Percentiles rank a stretch among this genome's conserved stretches.
phyloP scores from a whole-genome alignment of 2,797 vertebrate genomes.

The Periophthalmus magnuspinnatus region DNA sequence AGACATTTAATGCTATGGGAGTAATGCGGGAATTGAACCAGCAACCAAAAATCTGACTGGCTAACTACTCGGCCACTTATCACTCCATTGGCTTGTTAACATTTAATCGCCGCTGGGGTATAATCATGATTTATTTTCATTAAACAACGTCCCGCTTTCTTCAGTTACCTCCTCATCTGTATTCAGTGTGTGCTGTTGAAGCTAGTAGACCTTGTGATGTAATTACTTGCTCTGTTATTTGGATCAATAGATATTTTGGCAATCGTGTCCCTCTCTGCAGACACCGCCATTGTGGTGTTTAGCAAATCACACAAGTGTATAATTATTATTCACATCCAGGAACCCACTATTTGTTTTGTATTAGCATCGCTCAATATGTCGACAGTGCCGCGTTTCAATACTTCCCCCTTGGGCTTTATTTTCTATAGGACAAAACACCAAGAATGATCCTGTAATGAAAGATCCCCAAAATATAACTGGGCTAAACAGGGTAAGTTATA shows the following conservation, averaged over 20 bases:
- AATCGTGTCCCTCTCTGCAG: not conserved
- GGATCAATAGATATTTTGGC: slow-evolving; percentile 17
- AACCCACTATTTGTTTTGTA: slow-evolving; percentile 6
- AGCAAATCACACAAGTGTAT: slow-evolving; percentile 10
- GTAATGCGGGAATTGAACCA: not conserved
- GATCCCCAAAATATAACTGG: not conserved
- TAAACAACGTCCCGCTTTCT: not conserved
- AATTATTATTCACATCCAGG: slow-evolving; percentile 11
- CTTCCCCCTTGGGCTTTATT: not conserved
- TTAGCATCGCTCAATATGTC: slow-evolving; percentile 1
- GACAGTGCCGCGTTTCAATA: not conserved
- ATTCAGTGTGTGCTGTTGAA: not conserved
- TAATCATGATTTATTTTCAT: not conserved
- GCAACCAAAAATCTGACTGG: not conserved
- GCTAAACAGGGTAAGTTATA: not conserved
- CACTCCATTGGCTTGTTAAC: not conserved
- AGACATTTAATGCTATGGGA: not conserved
- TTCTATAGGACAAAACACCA: not conserved
- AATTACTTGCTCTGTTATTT: slow-evolving; percentile 15
- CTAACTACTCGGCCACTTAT: not conserved
- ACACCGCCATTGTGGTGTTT: slow-evolving; percentile 10
- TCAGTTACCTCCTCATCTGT: not conserved
- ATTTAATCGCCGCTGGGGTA: not conserved
- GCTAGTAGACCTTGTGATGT: slow-evolving; percentile 11
- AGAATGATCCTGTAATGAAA: not conserved